phyloP scores from a whole-genome alignment of 2,113 vertebrate species.

The Oophaga pumilio region DNA sequence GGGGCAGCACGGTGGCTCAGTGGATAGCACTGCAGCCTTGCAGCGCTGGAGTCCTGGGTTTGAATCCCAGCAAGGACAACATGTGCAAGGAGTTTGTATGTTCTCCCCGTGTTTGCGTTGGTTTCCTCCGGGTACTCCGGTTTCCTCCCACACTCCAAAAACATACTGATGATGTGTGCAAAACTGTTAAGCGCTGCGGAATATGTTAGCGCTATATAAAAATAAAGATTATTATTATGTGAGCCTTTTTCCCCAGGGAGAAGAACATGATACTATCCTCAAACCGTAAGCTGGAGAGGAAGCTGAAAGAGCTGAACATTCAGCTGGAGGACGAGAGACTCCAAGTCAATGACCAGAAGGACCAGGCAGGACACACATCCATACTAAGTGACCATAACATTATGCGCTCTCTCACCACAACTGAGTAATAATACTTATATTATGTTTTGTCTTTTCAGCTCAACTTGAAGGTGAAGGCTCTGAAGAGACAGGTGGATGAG shows the following conservation, averaged over 20 bases:
- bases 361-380: constrained; percentile 75
- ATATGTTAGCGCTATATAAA: no score
- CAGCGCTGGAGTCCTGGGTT: no score
- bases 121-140: no score
- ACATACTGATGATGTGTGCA: no score
- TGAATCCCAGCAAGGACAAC: no score
- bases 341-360: constrained; percentile 84
- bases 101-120: no score
- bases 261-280: constrained; percentile 79
- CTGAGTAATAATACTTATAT: background rate
- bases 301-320: constrained; percentile 88
- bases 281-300: constrained; percentile 88
- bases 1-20: no score
- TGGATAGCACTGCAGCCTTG: no score
- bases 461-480: constrained; percentile 85
- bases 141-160: no score
- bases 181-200: no score
- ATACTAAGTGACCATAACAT: background rate
- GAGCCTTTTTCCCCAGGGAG: constrained; percentile 71
- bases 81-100: no score
- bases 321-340: constrained; percentile 89
- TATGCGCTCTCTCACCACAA: background rate
- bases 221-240: no score
- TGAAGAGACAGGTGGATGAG: constrained; percentile 93
- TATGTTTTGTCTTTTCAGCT: constrained; percentile 69